Evolutionary conservation across 1,140 invertebrate genomes (phyloP).

Genomic region (Euglossa dilemma): DNA sequence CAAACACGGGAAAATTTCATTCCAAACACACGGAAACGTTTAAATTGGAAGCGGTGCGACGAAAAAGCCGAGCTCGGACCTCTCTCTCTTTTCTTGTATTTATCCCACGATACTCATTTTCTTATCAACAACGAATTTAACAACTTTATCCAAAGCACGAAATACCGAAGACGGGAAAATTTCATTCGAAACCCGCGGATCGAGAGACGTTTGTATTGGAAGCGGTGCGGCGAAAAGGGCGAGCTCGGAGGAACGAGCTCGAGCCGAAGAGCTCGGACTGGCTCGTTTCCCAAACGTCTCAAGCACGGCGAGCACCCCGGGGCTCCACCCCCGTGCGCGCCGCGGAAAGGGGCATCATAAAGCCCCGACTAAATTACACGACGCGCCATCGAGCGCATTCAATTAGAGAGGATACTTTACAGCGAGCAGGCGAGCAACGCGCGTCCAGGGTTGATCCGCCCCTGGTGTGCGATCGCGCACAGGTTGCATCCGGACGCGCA

Average conservation of each 20-base stretch:
- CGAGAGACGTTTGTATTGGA: not conserved
- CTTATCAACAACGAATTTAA: too few relatives aligned
- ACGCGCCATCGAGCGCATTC: constrained; percentile 39
- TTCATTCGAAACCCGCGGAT: not conserved
- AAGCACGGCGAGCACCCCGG: not conserved
- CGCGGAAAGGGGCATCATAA: constrained; percentile 9
- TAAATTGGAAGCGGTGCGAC: too few relatives aligned
- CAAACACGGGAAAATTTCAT: too few relatives aligned
- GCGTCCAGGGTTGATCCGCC: constrained; percentile 58
- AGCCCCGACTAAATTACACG: constrained; percentile 26
- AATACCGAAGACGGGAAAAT: too few relatives aligned
- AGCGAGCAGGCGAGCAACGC: constrained; percentile 23
- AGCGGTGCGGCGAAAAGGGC: not conserved
- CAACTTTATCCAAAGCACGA: too few relatives aligned
- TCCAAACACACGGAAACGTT: too few relatives aligned
- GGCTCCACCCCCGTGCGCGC: not conserved
- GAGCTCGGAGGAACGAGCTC: not conserved
- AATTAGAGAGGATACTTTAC: constrained; percentile 53
- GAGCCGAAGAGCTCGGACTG: not conserved
- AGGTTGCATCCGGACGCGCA: constrained; percentile 54
- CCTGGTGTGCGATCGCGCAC: constrained; percentile 53
- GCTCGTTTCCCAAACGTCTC: constrained; percentile 19
- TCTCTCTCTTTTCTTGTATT: too few relatives aligned
- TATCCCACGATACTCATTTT: too few relatives aligned
- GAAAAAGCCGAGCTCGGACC: too few relatives aligned